Conservation (phyloP, 64 coral and sea anemone genomes). For the Actinia equina region DNA sequence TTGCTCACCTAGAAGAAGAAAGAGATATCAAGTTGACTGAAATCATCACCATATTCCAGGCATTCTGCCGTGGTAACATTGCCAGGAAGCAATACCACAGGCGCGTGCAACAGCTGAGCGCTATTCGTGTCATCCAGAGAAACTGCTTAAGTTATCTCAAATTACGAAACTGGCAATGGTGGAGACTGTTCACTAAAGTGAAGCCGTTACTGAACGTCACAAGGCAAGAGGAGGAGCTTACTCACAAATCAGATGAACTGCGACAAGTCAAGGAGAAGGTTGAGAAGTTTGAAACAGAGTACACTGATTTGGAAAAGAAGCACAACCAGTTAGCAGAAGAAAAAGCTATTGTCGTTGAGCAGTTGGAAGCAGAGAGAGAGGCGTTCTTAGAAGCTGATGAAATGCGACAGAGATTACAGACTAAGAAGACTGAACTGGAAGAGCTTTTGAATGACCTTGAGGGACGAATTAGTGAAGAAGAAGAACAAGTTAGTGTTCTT, state of each 20-base stretch:
- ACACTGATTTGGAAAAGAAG: constrained; percentile 71
- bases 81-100: constrained; percentile 93
- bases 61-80: constrained; percentile 93
- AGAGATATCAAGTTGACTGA: constrained; percentile 94
- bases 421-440: constrained; percentile 66
- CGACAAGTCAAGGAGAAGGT: constrained; percentile 66
- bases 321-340: constrained; percentile 78
- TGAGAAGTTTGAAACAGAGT: constrained; percentile 71
- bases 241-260: constrained; percentile 70
- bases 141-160: constrained; percentile 98
- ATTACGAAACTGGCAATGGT: constrained; percentile 98
- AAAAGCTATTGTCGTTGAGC: constrained; percentile 73
- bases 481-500: constrained; percentile 70
- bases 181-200: constrained; percentile 95
- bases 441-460: constrained; percentile 77
- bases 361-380: constrained; percentile 82
- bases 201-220: constrained; percentile 95
- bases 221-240: constrained; percentile 86
- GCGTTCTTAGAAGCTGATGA: constrained; percentile 80
- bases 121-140: constrained; percentile 91
- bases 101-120: constrained; percentile 87
- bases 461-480: constrained; percentile 74
- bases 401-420: constrained; percentile 62
- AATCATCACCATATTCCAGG: constrained; percentile 98
- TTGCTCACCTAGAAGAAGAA: constrained; percentile 95